A percentile compares a stretch with the other conserved stretches of the same genome.
Evolutionary conservation across 2,888 invertebrate genomes (phyloP).

Genomic region (Macrophya alboannulata): DNA sequence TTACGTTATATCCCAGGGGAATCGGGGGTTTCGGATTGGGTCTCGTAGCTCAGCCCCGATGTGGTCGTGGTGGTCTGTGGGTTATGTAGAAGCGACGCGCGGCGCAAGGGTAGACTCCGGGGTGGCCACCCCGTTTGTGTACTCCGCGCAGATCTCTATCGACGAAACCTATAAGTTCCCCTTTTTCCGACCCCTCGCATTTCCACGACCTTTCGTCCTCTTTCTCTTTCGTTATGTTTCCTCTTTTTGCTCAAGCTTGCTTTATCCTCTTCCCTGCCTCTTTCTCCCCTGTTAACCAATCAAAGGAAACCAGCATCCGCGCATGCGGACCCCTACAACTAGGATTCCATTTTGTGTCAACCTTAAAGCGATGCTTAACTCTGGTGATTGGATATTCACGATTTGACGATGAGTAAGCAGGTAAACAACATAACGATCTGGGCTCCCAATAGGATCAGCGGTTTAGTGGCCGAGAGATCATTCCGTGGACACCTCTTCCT

Average conservation of each 20-base stretch:
- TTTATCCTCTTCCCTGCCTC: conserved; percentile 65
- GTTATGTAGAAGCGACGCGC: conserved; percentile 8
- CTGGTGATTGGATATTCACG: conserved; percentile 17
- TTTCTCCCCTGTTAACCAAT: conserved; percentile 74
- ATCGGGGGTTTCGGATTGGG: conserved; percentile 43
- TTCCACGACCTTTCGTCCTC: conserved; percentile 23
- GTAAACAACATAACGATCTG: no score
- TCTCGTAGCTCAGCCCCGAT: conserved; percentile 39
- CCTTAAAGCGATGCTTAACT: conserved; percentile 12
- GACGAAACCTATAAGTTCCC: conserved; percentile 66
- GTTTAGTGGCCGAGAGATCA: neutral
- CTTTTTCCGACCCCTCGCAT: conserved; percentile 13
- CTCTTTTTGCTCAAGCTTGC: conserved; percentile 2
- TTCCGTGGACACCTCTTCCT: neutral
- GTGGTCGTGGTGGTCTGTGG: neutral
- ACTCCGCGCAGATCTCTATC: conserved; percentile 67
- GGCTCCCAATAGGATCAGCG: neutral
- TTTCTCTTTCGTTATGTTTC: neutral
- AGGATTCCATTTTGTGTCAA: conserved; percentile 70
- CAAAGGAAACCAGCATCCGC: conserved; percentile 75
- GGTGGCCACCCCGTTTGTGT: conserved; percentile 29
- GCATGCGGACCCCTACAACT: conserved; percentile 72
- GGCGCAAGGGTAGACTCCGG: conserved; percentile 25
- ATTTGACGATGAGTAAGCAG: neutral
- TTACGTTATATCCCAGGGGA: conserved; percentile 41